Conservation (phyloP, 2,888 invertebrate species). For the Agriotes lineatus region DNA sequence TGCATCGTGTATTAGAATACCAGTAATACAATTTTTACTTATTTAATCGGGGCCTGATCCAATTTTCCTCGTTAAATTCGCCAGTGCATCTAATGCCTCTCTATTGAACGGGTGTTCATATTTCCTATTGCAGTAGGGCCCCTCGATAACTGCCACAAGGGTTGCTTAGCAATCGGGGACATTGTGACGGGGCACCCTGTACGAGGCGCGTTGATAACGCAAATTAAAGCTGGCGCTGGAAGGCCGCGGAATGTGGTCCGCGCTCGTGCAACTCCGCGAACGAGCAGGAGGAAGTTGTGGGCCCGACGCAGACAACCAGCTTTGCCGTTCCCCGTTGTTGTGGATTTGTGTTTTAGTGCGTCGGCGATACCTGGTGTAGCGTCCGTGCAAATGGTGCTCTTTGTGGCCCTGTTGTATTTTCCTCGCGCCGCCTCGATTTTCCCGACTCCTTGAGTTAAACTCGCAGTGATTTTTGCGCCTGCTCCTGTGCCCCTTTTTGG, state of each 20-base stretch:
- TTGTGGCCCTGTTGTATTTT: not conserved
- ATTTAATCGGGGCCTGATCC: too few species aligned
- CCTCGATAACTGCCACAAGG: not conserved
- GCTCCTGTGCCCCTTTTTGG: slow-evolving; percentile 9
- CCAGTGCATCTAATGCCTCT: too few species aligned
- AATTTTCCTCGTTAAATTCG: too few species aligned
- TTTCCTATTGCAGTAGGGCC: not conserved
- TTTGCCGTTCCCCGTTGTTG: slow-evolving; percentile 12
- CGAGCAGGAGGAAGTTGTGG: slow-evolving; percentile 29
- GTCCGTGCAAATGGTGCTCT: slow-evolving; percentile 22
- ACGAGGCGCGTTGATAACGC: slow-evolving; percentile 3
- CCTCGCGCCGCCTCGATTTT: not conserved
- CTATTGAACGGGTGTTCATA: too few species aligned
- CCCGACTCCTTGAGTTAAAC: slow-evolving; percentile 13
- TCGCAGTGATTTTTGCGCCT: not conserved
- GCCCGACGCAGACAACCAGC: slow-evolving; percentile 24
- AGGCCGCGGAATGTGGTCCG: slow-evolving; percentile 27
- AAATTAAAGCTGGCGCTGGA: slow-evolving; percentile 28
- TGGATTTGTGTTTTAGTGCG: slow-evolving; percentile 25
- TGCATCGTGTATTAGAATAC: too few species aligned
- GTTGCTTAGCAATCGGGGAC: not conserved
- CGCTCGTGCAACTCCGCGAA: slow-evolving; percentile 22
- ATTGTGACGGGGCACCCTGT: not conserved
- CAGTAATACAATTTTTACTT: too few species aligned
- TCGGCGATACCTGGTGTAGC: slow-evolving; percentile 23